Evolutionary conservation across 2,888 invertebrate genomes (phyloP), one percentile per base, ranked within the genome.

Genomic region (Branchellion lobata): DNA sequence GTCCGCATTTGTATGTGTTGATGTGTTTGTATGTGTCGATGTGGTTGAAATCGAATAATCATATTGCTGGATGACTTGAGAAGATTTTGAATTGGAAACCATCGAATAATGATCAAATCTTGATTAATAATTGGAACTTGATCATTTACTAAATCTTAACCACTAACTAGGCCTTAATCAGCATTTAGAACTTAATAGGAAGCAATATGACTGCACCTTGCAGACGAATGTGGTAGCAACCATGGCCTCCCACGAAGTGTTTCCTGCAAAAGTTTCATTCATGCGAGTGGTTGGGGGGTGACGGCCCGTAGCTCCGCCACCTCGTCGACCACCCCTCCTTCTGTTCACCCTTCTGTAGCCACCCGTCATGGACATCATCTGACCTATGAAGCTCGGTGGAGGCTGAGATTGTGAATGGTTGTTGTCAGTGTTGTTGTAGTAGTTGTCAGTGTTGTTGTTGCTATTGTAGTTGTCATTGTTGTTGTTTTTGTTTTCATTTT

Each of bases 261-360:
- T 36, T n/a, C 34, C 65, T 14, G 18, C 31, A 31, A 27, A 69
- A 2, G 11, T 33, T n/a, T 53, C 77, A 61, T 33, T 36, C 34
- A n/a, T 18, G 24, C 36, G 57, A n/a, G 3, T 57, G 61, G 3
- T 57, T 27, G 33, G 29, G 21, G 65, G 33, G 33, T 31, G 33
- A 3, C 77, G 29, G 11, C 31, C 29, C 5, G n/a, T 24, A 1
- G 31, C n/a, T 8, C 33, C 29, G 29, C 77, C 77, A 3, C 77
- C 77, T 65, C 77, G 57, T 36, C 77, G 57, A 18, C 77, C 77
- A n/a, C 77, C 77, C 31, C 77, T 57, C 1, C 77, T 27, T 65
- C 77, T 29, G 65, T 34, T 77, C 14, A 53, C 36, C 77, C 77
- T 31, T n/a, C 77, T 61, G 27, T 33, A 2, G 5, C 61, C 29